Base-by-base conservation (phyloP, 2,888 invertebrate genomes). In the Catotricha subobsoleta region DNA sequence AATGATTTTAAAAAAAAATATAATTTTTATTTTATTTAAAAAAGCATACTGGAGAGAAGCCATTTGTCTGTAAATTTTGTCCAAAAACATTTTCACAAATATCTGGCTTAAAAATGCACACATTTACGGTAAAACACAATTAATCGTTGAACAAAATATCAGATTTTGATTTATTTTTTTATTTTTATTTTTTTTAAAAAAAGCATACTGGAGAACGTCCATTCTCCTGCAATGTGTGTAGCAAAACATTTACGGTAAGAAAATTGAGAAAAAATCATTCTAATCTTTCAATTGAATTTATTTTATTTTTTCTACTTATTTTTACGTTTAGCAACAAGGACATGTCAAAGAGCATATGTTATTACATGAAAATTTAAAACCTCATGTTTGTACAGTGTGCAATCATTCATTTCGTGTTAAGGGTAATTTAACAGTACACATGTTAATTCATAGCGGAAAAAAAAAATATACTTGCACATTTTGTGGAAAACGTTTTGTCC, bases 181-280 rank as follows among this genome's bases (percentile, higher is more conserved):
- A n/a, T n/a, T n/a, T n/a, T n/a, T n/a, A n/a, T n/a, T n/a, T n/a
- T n/a, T n/a, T n/a, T n/a, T n/a, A n/a, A n/a, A n/a, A n/a, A n/a
- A n/a, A n/a, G 12, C 60, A 59, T 42, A 59, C 56, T 4, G 60
- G 60, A 0, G 55, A 57, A 43, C 57, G 57, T 39, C 58, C 60
- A 7, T 58, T 50, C 15, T 43, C 43, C 3, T 59, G 58, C 29
- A 48, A 43, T 1, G 49, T 51, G 35, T 59, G 58, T 28, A 34
- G 36, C 12, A 45, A 45, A 36, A 33, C 41, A 16, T 45, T 45
- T 36, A 41, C 29, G n/a, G n/a, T n/a, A n/a, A n/a, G n/a, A n/a
- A n/a, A n/a, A n/a, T n/a, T n/a, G n/a, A n/a, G n/a, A n/a, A n/a
- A n/a, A n/a, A n/a, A n/a, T n/a, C n/a, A n/a, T n/a, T n/a, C n/a